Evolutionary conservation across 2,113 vertebrate species (phyloP).

Genomic region (Bos taurus): DNA sequence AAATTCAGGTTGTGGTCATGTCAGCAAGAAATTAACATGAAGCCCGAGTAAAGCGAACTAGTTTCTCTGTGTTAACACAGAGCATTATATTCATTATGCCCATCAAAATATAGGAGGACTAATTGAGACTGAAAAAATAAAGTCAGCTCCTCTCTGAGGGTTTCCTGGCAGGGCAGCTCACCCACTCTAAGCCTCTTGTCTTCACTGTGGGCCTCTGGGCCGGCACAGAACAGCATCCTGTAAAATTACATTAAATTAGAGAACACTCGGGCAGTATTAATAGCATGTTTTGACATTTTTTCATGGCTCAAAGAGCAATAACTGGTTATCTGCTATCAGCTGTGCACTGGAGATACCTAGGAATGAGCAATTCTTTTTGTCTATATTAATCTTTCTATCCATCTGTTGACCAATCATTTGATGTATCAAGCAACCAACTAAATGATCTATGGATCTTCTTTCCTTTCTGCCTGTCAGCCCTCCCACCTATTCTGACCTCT

Average conservation of each 20-base stretch:
- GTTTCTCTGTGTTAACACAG: background rate
- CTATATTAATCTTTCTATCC: background rate
- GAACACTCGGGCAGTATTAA: background rate
- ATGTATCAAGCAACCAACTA: background rate
- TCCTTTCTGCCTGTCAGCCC: background rate
- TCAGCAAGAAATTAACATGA: background rate
- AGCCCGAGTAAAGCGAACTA: background rate
- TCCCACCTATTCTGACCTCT: background rate
- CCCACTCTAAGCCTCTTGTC: background rate
- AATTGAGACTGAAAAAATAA: background rate
- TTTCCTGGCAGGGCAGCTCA: slow-evolving; percentile 1
- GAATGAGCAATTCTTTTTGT: background rate
- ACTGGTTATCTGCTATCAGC: background rate
- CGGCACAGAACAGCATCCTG: background rate
- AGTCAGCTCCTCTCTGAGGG: background rate
- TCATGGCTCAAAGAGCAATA: background rate
- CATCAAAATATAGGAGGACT: background rate
- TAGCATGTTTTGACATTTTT: background rate
- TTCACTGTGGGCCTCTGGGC: background rate
- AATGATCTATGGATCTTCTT: background rate
- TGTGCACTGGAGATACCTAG: background rate
- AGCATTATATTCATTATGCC: background rate
- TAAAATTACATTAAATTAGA: slow-evolving; percentile 44
- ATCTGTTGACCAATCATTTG: background rate
- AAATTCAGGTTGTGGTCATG: background rate